These are phyloP conservation scores for Xestia rhomboidea DNA, from an alignment of 2,888 invertebrate genomes.

Conservation along the genomic window DNA sequence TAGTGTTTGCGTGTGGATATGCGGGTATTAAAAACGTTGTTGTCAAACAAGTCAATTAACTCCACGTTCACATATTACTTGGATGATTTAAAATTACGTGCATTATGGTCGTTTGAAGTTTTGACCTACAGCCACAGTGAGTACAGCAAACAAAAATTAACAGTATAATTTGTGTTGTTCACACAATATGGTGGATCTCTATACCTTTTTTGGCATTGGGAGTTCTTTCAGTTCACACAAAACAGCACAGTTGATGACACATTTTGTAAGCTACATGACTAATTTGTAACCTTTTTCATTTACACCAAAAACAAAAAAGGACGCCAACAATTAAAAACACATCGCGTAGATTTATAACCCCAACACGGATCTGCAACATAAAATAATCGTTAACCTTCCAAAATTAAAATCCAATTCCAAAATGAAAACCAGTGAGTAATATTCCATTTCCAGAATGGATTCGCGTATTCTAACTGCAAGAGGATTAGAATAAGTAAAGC, in stretches of 20 bases:
- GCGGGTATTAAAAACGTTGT: slow-evolving; percentile 40
- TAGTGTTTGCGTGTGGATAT: slow-evolving; percentile 50
- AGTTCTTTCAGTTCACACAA: background rate
- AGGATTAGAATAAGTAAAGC: slow-evolving; percentile 29
- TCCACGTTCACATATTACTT: slow-evolving; percentile 20
- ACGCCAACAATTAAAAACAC: slow-evolving; percentile 53
- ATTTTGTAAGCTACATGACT: slow-evolving; percentile 19
- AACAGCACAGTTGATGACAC: slow-evolving; percentile 4
- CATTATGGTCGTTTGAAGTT: background rate
- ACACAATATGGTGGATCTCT: background rate
- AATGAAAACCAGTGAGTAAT: slow-evolving; percentile 37
- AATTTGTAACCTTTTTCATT: slow-evolving; percentile 32
- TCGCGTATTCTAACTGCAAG: slow-evolving; percentile 3
- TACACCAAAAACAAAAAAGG: slow-evolving; percentile 13
- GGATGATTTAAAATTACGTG: slow-evolving; percentile 35
- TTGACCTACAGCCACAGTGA: background rate
- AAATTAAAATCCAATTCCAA: slow-evolving; percentile 55
- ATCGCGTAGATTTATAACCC: slow-evolving; percentile 45
- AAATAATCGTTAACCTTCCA: slow-evolving; percentile 48
- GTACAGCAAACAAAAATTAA: background rate
- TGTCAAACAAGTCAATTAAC: slow-evolving; percentile 40
- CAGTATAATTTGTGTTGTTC: background rate
- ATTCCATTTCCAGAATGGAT: slow-evolving; percentile 37
- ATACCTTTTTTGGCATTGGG: background rate
- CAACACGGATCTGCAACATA: slow-evolving; percentile 38